Percentiles rank a stretch among this genome's conserved stretches.
Conservation (phyloP, 2,888 invertebrate genomes). For the Stenodema calcarata region DNA sequence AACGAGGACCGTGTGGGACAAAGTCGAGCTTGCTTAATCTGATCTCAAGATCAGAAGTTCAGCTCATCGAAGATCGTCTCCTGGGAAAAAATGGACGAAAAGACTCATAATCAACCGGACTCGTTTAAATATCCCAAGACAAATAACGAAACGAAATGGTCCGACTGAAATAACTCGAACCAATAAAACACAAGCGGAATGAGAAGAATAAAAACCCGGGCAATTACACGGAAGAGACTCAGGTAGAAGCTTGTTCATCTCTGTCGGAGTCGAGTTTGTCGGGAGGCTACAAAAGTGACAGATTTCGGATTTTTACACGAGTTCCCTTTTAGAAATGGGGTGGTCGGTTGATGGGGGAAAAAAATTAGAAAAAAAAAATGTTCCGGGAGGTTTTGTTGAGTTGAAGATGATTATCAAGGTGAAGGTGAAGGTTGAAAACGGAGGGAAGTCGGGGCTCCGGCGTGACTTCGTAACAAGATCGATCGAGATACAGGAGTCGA, state of each 20-base stretch:
- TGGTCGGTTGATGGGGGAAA: too few species aligned
- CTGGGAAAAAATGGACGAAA: background rate
- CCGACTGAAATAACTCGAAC: background rate
- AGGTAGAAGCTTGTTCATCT: slow-evolving; percentile 9
- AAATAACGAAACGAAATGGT: background rate
- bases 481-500: background rate
- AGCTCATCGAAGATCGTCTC: background rate
- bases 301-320: background rate
- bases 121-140: background rate
- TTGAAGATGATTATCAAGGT: background rate
- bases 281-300: background rate
- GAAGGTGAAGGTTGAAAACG: background rate
- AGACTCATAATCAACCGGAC: background rate
- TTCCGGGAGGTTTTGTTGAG: background rate
- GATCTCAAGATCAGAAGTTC: background rate
- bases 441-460: background rate
- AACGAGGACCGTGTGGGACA: too few species aligned
- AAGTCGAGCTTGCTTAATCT: background rate
- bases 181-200: background rate
- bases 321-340: slow-evolving; percentile 7
- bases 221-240: background rate
- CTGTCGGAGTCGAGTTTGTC: background rate
- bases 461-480: background rate
- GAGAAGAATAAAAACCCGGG: background rate
- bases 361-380: background rate